phyloP scores from a whole-genome alignment of 2,888 invertebrate species.

The Dryobota labecula region DNA sequence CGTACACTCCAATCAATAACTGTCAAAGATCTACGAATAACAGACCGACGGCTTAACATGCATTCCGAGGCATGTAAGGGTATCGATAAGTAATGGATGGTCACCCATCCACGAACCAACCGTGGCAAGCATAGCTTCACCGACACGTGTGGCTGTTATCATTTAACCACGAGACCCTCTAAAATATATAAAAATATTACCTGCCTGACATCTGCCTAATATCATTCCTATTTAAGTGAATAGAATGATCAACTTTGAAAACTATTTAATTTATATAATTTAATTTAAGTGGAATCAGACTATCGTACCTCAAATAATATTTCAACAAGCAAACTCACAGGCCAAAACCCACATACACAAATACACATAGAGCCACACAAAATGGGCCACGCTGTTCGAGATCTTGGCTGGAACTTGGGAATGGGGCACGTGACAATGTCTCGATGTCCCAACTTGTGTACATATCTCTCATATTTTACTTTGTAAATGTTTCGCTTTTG shows the following conservation, averaged over 20 bases:
- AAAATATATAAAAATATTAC: background rate
- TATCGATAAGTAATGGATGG: too few relatives aligned
- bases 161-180: too few relatives aligned
- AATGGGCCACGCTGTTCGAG: constrained; percentile 46
- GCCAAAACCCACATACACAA: background rate
- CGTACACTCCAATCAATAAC: too few relatives aligned
- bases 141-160: too few relatives aligned
- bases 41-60: too few relatives aligned
- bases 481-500: constrained; percentile 59
- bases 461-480: constrained; percentile 62
- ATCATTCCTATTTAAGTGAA: background rate
- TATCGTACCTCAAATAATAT: constrained; percentile 9
- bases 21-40: too few relatives aligned
- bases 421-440: constrained; percentile 75
- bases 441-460: constrained; percentile 45
- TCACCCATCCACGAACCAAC: background rate
- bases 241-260: background rate
- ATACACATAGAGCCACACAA: constrained; percentile 25
- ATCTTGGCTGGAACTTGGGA: constrained; percentile 63
- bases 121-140: background rate
- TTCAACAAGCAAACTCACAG: background rate
- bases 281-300: background rate
- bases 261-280: background rate
- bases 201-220: background rate
- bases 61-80: too few relatives aligned